Conservation (phyloP, 2,113 vertebrate species). For the Chloebia gouldiae region DNA sequence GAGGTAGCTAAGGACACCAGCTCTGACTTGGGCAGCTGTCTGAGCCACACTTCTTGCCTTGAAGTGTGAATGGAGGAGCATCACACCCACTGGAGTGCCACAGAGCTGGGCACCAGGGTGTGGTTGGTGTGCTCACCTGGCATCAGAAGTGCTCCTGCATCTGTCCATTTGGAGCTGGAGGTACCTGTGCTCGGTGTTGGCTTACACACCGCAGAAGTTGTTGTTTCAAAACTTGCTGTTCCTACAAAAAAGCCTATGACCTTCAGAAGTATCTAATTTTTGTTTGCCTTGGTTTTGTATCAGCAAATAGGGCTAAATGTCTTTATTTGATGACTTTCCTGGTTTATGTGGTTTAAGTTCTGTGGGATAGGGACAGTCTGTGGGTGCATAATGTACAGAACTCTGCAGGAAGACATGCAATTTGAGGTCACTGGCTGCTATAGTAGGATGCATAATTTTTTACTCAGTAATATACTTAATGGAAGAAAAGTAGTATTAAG, state of each 20-base stretch:
- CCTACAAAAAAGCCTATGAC: not conserved
- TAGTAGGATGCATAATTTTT: not conserved
- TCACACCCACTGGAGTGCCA: not conserved
- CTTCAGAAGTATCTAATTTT: not conserved
- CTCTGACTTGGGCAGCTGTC: not conserved
- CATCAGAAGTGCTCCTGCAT: not conserved
- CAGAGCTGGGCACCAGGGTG: not conserved
- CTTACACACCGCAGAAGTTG: not conserved
- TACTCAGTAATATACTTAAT: not conserved
- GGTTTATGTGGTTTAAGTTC: not conserved
- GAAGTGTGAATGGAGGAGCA: not conserved
- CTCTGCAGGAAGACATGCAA: not conserved
- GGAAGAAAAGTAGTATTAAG: not conserved
- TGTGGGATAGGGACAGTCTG: not conserved
- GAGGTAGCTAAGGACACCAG: not conserved
- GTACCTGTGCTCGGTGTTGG: not conserved
- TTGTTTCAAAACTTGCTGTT: not conserved
- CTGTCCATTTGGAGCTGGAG: no score
- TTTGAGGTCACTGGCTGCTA: not conserved
- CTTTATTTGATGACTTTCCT: not conserved
- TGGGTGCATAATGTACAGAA: not conserved
- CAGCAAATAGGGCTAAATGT: not conserved
- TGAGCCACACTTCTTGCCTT: rapidly evolving
- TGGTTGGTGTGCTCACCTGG: not conserved
- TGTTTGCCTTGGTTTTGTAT: not conserved